These are phyloP conservation scores for Drosophila nasuta DNA, from an alignment of 1,140 invertebrate species.

Conservation along the genomic window DNA sequence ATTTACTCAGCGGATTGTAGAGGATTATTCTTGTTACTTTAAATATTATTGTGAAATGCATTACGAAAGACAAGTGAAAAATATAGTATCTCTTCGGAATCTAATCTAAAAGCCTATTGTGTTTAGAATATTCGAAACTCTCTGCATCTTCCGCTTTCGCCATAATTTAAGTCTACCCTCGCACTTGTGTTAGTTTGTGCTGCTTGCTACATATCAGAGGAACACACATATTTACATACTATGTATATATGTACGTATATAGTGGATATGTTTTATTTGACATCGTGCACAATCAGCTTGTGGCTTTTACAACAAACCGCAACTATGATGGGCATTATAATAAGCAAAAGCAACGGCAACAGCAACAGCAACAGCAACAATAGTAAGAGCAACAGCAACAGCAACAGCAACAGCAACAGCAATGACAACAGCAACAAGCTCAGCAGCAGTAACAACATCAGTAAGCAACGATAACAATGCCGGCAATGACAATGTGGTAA, in stretches of 20 bases:
- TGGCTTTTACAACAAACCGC: conserved; percentile 35
- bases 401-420: not conserved
- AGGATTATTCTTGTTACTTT: no score
- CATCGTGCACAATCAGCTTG: conserved; percentile 45
- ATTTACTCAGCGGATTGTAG: no score
- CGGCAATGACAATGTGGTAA: conserved; percentile 61
- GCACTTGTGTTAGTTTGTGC: not conserved
- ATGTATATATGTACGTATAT: conserved; percentile 1
- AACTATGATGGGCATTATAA: conserved; percentile 44
- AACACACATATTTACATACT: not conserved
- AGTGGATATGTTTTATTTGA: conserved; percentile 21
- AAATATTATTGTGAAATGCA: no score
- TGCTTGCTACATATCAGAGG: not conserved
- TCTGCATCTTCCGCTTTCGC: no score
- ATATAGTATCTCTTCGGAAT: no score
- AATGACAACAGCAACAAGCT: not conserved
- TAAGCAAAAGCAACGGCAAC: conserved; percentile 16
- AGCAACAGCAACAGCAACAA: conserved; percentile 12
- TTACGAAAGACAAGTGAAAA: no score
- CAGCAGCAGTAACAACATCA: not conserved
- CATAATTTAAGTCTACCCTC: not conserved
- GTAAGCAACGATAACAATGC: no score
- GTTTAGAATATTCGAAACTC: no score
- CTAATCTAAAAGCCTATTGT: no score
- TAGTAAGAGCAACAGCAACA: not conserved